phyloP scores from a whole-genome alignment of 30 jellyfish, hydroid and myxozoan species.

The Turritopsis rubra region DNA sequence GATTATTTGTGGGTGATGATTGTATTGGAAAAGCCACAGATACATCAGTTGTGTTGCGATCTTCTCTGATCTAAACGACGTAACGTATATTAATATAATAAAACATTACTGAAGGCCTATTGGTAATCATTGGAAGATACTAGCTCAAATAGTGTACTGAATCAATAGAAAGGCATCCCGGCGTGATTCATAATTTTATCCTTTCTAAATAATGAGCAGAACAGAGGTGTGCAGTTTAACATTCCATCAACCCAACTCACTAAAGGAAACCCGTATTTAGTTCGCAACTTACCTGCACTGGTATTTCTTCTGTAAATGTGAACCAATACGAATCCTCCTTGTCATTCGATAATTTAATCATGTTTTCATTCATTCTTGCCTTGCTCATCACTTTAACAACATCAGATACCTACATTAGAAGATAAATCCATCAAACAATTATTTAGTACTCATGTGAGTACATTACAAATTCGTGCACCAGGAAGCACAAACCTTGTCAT shows the following conservation, averaged over 20 bases:
- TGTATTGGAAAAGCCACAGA: slow-evolving; percentile 62
- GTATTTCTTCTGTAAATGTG: slow-evolving; percentile 58
- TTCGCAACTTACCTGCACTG: slow-evolving; percentile 37
- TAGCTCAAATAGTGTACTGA: too few relatives aligned
- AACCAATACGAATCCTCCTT: slow-evolving; percentile 56
- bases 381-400: slow-evolving; percentile 45
- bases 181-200: too few relatives aligned
- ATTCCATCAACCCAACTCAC: too few relatives aligned
- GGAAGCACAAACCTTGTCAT: slow-evolving; percentile 55
- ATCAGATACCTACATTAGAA: background rate
- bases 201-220: too few relatives aligned
- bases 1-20: background rate
- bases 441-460: too few relatives aligned
- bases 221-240: too few relatives aligned
- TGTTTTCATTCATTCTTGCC: slow-evolving; percentile 4
- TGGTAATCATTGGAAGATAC: too few relatives aligned
- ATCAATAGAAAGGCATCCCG: too few relatives aligned
- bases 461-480: too few relatives aligned
- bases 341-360: slow-evolving; percentile 48
- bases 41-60: slow-evolving; percentile 46
- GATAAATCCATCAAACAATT: background rate
- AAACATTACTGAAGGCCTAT: too few relatives aligned
- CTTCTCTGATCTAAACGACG: slow-evolving; percentile 50
- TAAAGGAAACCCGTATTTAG: too few relatives aligned
- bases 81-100: too few relatives aligned